Evolutionary conservation across 1,140 invertebrate genomes (phyloP).

Genomic region (Calliphora vicina): DNA sequence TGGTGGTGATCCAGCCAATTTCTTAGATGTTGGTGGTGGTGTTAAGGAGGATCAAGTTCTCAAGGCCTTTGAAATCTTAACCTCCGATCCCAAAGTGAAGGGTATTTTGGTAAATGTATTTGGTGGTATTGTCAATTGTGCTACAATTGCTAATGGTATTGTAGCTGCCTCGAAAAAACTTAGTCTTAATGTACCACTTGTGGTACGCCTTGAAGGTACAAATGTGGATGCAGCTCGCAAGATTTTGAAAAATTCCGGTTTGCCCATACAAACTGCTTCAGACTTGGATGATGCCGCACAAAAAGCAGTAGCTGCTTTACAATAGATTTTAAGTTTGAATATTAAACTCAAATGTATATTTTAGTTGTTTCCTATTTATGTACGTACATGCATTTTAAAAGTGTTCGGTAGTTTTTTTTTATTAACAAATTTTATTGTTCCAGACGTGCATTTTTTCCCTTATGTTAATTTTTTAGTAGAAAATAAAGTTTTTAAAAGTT

Average conservation of each 20-base stretch:
- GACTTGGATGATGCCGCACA: slow-evolving; percentile 92
- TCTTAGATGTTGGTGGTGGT: slow-evolving; percentile 94
- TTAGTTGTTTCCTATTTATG: neutral
- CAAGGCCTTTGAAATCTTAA: slow-evolving; percentile 95
- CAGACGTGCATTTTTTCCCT: slow-evolving; percentile 1
- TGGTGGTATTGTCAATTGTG: slow-evolving; percentile 99
- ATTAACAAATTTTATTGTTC: neutral
- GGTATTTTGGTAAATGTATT: slow-evolving; percentile 98
- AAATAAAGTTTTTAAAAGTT: slow-evolving; percentile 11
- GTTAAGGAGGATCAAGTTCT: slow-evolving; percentile 92
- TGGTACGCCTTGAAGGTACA: slow-evolving; percentile 93
- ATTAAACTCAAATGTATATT: neutral
- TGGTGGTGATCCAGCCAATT: slow-evolving; percentile 94
- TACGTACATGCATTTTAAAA: neutral
- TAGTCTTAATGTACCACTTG: slow-evolving; percentile 83
- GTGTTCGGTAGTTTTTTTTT: neutral
- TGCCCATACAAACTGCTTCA: slow-evolving; percentile 82
- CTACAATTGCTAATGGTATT: slow-evolving; percentile 94
- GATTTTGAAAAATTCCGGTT: slow-evolving; percentile 82
- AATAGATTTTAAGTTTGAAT: slow-evolving; percentile 16
- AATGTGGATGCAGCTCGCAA: slow-evolving; percentile 71
- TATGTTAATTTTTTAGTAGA: slow-evolving; percentile 9
- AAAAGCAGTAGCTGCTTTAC: slow-evolving; percentile 74
- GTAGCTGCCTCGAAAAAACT: slow-evolving; percentile 86
- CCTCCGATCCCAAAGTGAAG: slow-evolving; percentile 89